These are phyloP conservation scores for Rhamnusium bicolor DNA, from an alignment of 2,888 invertebrate genomes.

Conservation along the genomic window DNA sequence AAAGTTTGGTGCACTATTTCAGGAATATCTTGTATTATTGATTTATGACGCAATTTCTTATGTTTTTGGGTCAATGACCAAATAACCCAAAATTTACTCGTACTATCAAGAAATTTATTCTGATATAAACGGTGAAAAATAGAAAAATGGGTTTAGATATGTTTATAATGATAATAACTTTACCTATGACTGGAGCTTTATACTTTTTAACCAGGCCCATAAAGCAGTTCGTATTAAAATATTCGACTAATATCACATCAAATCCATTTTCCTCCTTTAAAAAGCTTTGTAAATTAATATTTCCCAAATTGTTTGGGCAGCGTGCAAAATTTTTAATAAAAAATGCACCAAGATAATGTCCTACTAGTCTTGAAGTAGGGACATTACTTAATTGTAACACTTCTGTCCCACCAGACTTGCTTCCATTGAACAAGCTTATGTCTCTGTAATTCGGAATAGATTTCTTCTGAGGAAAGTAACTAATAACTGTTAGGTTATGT, in stretches of 20 bases:
- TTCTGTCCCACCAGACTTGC: background rate
- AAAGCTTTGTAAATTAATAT: slow-evolving; percentile 58
- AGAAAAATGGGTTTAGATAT: too few species aligned
- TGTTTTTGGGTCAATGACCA: too few species aligned
- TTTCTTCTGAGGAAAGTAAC: slow-evolving; percentile 75
- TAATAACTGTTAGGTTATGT: slow-evolving; percentile 80
- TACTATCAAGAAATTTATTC: too few species aligned
- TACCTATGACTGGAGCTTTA: slow-evolving; percentile 72
- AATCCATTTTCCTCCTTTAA: slow-evolving; percentile 73
- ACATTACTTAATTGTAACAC: background rate
- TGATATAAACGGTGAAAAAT: too few species aligned
- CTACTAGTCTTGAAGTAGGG: background rate
- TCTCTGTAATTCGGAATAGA: slow-evolving; percentile 75
- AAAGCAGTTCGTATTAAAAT: slow-evolving; percentile 82
- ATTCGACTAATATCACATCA: slow-evolving; percentile 79
- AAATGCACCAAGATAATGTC: background rate
- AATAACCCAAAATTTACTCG: too few species aligned
- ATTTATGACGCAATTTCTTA: too few species aligned
- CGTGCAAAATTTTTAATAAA: background rate
- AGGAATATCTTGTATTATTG: too few species aligned
- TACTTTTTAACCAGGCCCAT: slow-evolving; percentile 78
- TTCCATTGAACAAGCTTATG: slow-evolving; percentile 66
- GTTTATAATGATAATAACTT: slow-evolving; percentile 28
- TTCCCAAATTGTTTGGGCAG: background rate
- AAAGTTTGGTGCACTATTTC: too few species aligned